These are phyloP conservation scores for Falco columbarius DNA, from an alignment of 2,797 vertebrate species.

Conservation along the genomic window DNA sequence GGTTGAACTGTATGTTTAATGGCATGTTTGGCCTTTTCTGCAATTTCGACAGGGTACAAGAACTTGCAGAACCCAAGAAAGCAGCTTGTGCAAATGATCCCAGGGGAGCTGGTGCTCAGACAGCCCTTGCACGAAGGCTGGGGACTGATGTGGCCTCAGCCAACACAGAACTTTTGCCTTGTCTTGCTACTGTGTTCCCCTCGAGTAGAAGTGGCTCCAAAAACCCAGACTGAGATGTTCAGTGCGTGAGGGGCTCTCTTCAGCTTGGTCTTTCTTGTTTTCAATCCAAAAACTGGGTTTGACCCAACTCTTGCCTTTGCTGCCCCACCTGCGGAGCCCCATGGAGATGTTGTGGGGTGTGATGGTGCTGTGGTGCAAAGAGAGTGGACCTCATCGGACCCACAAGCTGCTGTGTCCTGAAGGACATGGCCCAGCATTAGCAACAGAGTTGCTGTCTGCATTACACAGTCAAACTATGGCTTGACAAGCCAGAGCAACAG, in stretches of 20 bases:
- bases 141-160: not conserved
- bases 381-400: rapidly evolving
- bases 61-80: slow-evolving; percentile 46
- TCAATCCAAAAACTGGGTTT: not conserved
- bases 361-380: not conserved
- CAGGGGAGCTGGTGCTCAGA: not conserved
- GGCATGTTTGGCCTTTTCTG: not conserved
- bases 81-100: not conserved
- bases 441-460: not conserved
- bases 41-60: not conserved
- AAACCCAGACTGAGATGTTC: not conserved
- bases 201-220: not conserved
- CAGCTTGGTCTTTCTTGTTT: not conserved
- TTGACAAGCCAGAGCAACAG: not conserved
- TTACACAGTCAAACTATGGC: not conserved
- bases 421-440: not conserved
- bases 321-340: not conserved
- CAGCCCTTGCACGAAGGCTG: not conserved
- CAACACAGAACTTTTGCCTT: not conserved
- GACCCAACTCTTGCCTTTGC: not conserved
- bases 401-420: not conserved
- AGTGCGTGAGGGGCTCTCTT: not conserved
- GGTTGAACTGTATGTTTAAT: not conserved
- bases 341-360: not conserved
- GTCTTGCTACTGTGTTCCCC: not conserved